Conservation (phyloP, 1,140 invertebrate species). For the Neocloeon triangulifer region DNA sequence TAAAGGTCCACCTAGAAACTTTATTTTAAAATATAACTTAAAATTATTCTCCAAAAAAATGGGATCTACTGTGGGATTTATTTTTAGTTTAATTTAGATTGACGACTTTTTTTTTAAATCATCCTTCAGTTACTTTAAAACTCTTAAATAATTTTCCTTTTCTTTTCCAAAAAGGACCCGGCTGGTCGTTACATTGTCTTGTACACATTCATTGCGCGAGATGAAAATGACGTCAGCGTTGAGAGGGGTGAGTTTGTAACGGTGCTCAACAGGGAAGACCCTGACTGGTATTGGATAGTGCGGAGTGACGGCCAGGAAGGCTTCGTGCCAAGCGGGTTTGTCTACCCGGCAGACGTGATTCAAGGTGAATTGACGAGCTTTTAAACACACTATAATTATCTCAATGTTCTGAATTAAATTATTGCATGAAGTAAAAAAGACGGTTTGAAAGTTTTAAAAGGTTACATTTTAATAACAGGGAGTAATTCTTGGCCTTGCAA, state of each 20-base stretch:
- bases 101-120: not conserved
- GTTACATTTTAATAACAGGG: too few relatives aligned
- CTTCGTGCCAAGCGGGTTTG: conserved; percentile 86
- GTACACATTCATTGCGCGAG: conserved; percentile 76
- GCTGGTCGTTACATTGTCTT: conserved; percentile 76
- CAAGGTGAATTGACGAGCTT: conserved; percentile 40
- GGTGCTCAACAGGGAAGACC: conserved; percentile 78
- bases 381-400: too few relatives aligned
- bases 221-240: conserved; percentile 87
- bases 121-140: not conserved
- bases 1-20: too few relatives aligned
- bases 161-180: conserved; percentile 38
- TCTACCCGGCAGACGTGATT: conserved; percentile 67
- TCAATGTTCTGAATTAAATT: too few relatives aligned
- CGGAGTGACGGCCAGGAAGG: conserved; percentile 81
- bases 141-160: conserved; percentile 7
- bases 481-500: too few relatives aligned
- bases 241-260: conserved; percentile 86
- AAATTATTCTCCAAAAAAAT: too few relatives aligned
- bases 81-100: not conserved
- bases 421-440: too few relatives aligned
- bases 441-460: too few relatives aligned
- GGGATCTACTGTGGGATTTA: too few relatives aligned
- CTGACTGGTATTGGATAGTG: conserved; percentile 90
- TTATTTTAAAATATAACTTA: too few relatives aligned